A percentile compares a stretch with the other conserved stretches of the same genome.
Conservation (phyloP, 92 coral and sea anemone species). For the Zoanthus sociatus region DNA sequence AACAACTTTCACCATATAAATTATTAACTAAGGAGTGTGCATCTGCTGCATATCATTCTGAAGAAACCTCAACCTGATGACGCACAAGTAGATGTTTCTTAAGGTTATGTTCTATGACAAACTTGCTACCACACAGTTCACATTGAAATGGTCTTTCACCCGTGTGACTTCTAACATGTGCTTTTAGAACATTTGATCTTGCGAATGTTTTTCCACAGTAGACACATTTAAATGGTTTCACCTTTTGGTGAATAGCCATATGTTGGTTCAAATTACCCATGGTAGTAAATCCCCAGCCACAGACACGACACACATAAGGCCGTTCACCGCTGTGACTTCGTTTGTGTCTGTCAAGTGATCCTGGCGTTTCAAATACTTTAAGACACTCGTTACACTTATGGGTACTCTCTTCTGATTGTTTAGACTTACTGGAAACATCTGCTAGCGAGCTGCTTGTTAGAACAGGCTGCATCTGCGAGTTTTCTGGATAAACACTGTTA, state of each 20-base stretch:
- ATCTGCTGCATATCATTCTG: conserved; percentile 20
- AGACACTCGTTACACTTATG: conserved; percentile 73
- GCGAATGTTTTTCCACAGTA: conserved; percentile 95
- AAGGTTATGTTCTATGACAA: conserved; percentile 84
- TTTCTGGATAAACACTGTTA: conserved; percentile 32
- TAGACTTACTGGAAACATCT: background rate
- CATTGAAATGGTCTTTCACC: conserved; percentile 93
- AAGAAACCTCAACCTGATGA: conserved; percentile 65
- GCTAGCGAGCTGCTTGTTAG: background rate
- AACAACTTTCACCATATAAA: no score
- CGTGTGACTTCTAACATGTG: conserved; percentile 92
- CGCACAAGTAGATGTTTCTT: conserved; percentile 88
- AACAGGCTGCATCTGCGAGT: background rate
- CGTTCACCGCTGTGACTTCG: conserved; percentile 89
- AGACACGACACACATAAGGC: conserved; percentile 87
- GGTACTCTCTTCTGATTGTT: conserved; percentile 49
- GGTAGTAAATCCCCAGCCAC: conserved; percentile 91
- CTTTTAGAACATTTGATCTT: conserved; percentile 92
- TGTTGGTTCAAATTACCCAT: conserved; percentile 91
- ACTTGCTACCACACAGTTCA: conserved; percentile 87
- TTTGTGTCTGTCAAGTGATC: conserved; percentile 80
- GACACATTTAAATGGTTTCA: conserved; percentile 91
- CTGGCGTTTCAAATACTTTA: conserved; percentile 87
- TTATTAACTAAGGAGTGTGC: conserved; percentile 14
- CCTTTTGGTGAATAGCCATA: conserved; percentile 91